Evolutionary conservation across 2,888 invertebrate species (phyloP), one percentile per base, ranked within the genome.

Genomic region (Clivina fossor): DNA sequence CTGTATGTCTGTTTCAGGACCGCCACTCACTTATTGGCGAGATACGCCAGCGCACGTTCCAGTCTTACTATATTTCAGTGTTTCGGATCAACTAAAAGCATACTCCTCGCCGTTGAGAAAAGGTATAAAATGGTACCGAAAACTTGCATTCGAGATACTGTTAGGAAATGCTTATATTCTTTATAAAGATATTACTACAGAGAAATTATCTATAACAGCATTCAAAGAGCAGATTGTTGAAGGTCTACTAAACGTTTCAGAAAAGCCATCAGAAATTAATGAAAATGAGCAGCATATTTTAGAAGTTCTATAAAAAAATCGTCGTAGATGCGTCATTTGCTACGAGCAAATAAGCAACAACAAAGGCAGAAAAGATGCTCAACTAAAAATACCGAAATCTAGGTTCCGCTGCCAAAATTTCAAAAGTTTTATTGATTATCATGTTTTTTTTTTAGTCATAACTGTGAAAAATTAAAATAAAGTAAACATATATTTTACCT

Each of bases 121-220:
- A 58, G 62, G 63, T 24, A 49, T 65, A 4, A 65, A 65, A 54
- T 68, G 67, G 67, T 64, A 66, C 40, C 41, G 61, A 16, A 66
- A 67, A 48, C 22, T 68, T 22, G 63, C 62, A 16, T 59, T 67
- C 32, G 66, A 67, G 51, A 30, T 30, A 11, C 30, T 37, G 33
- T 15, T 61, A 18, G 64, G 61, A 54, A 65, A 65, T 57, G 61
- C 62, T 11, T 55, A 50, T 53, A 57, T 58, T 47, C 35, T 63
- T 20, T 48, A 63, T 43, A 56, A 61, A 47, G 40, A 59, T 53
- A 58, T 63, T n/a, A 49, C 60, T 4, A 60, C 60, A 44, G 46
- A 62, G 41, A 49, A 57, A 41, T 57, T 62, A n/a, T 9, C 8
- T 18, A 50, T 50, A 8, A 50, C 50, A 19, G 30, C 38, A 30